Evolutionary conservation across 2,797 vertebrate species (phyloP), one percentile per base, ranked within the genome.

Genomic region (Sebastes oblongus): DNA sequence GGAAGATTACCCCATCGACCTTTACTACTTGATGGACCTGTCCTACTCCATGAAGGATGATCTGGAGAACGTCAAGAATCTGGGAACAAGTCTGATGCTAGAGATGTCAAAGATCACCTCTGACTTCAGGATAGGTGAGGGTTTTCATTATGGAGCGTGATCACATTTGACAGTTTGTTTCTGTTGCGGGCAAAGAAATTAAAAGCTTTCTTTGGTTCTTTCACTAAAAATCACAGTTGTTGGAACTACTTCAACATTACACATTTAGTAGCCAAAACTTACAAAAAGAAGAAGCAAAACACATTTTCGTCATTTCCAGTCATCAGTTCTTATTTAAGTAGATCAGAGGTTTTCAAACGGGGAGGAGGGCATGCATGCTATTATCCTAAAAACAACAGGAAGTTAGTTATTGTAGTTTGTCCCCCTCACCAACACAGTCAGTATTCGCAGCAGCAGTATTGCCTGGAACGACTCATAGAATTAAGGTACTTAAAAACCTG

Each of bases 21-120:
- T 99, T 27, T 99, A 99, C 95, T 99, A 99, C 91, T 94, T 99
- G 89, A 99, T 99, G 98, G 98, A 99, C 92, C 96, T 99, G 77
- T 99, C 98, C 22, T 99, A 95, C 92, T 99, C 98, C 5, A 99
- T 99, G 98, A 98, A 99, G 87, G 98, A 99, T 14, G 98, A 99
- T 88, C 95, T 99, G 89, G 98, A 99, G 90, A 99, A 99, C 6
- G 98, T 99, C 4, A 99, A 99, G 88, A 99, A 96, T 87, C 96
- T 99, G 0, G 98, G 98, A 77, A 99, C 98, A 0, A 96, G 96
- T 78, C 94, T 99, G 72, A 98, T 98, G 97, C 46, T 84, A 29
- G 94, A 98, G 93, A 99, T 99, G 98, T 94, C 94, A 85, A 94
- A 96, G 86, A 98, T 99, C 86, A 99, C 98, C 11, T 97, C 97